phyloP scores from a whole-genome alignment of 1,140 invertebrate genomes.

The Mizuhopecten yessoensis region DNA sequence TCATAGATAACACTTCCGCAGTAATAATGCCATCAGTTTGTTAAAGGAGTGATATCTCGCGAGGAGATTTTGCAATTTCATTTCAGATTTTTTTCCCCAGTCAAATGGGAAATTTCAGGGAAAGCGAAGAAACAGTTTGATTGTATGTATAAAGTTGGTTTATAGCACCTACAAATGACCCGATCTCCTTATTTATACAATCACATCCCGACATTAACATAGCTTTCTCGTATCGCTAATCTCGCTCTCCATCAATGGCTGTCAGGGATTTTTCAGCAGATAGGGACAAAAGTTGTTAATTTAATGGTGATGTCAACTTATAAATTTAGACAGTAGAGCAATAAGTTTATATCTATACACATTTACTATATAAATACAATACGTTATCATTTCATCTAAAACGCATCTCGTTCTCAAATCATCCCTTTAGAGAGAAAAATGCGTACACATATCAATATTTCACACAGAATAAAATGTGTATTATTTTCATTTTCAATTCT shows the following conservation, averaged over 20 bases:
- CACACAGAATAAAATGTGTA: too few species aligned
- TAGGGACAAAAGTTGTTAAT: neutral
- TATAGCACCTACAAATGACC: neutral
- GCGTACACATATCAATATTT: too few species aligned
- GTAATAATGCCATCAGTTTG: neutral
- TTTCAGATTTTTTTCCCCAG: neutral
- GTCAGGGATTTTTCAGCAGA: neutral
- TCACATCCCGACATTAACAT: neutral
- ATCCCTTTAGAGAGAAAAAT: neutral
- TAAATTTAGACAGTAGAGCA: neutral
- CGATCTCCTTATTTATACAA: neutral
- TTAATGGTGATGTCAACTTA: constrained; percentile 32
- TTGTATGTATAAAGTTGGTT: neutral
- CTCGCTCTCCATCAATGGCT: neutral
- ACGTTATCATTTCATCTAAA: neutral
- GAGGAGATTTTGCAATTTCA: constrained; percentile 6
- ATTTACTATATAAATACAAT: neutral
- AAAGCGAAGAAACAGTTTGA: neutral
- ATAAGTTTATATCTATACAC: neutral
- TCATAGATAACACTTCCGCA: neutral
- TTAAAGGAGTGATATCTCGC: neutral
- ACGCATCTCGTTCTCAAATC: neutral
- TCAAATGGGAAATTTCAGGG: neutral
- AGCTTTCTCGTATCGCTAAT: constrained; percentile 38
- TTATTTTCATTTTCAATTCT: too few species aligned